Percentiles rank a stretch among this genome's conserved stretches.
Conservation (phyloP, 2,113 vertebrate genomes). For the Strix aluco region DNA sequence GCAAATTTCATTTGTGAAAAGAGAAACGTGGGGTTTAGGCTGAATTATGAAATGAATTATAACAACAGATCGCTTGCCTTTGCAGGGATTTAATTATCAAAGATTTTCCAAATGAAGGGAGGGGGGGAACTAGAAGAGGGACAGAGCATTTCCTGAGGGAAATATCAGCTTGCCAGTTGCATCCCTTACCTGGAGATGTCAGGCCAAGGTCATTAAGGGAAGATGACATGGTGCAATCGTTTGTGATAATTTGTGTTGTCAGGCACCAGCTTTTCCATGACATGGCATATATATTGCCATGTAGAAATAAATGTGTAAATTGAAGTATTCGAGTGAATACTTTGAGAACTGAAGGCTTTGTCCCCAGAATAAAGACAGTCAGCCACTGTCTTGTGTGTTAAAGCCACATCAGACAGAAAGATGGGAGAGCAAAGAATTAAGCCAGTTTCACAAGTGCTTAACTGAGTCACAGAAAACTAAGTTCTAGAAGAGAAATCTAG, state of each 20-base stretch:
- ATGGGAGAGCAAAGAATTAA: neutral
- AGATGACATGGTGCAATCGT: neutral
- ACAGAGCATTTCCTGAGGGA: conserved; percentile 33
- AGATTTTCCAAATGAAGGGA: conserved; percentile 17
- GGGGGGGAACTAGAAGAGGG: neutral
- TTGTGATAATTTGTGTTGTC: neutral
- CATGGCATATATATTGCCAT: neutral
- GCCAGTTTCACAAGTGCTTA: neutral
- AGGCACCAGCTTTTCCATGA: neutral
- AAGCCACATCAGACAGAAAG: neutral
- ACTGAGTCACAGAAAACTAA: neutral
- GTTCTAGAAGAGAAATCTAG: neutral
- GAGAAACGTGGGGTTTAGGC: neutral
- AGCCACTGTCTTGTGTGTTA: neutral
- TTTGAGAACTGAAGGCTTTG: neutral
- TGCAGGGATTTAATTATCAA: conserved; percentile 48
- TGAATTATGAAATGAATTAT: conserved; percentile 38
- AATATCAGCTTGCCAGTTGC: neutral
- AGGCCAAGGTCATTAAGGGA: neutral
- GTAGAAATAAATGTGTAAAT: neutral
- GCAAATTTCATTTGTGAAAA: conserved; percentile 27
- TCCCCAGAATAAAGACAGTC: neutral
- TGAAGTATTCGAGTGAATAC: neutral
- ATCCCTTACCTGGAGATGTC: neutral
- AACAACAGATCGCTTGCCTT: neutral